Base-by-base conservation (phyloP, 2,113 vertebrate genomes). In the Phyllopteryx taeniolatus region DNA sequence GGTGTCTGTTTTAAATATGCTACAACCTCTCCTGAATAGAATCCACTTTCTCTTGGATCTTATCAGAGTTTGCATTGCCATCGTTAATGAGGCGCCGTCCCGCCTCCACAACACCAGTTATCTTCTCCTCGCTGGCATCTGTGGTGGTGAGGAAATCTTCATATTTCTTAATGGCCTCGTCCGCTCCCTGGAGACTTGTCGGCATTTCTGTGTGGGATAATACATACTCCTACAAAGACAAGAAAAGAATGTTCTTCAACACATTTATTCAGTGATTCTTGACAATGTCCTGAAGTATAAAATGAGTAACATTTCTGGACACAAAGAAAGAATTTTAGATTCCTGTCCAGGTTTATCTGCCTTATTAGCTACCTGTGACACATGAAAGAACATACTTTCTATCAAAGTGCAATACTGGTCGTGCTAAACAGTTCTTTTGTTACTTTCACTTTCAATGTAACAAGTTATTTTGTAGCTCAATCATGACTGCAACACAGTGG, bases 151-250 rank as follows among this genome's bases (percentile, higher is more conserved):
- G 90, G 83, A 96, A 96, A 74, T 96, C 97, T 70, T 99, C 97
- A 4, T 96, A 94, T 70, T 96, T 97, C 78, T 96, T 94, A 60
- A 98, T 96, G 80, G 96, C 93, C 10, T 94, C 96, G 8, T 96
- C 94, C 0, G 96, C 96, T 0, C 90, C 94, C 68, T 96, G 93
- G 67, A 98, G 91, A 11, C 92, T 96, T 70, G 88, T 83, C 0
- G 96, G 95, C 96, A 98, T 94, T 91, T 98, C 97, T 27, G 94
- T 95, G 90, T 98, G 96, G 0, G 96, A 95, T 71, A 98, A 83
- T 3, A 95, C 88, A 0, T 97, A 96, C 71, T 98, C 97, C 97
- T 98, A 86, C 33, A 49, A 76, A 65, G n/a, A 81, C 27, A 73
- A 12, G 66, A 46, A 71, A 72, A n/a, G 33, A 81, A 74, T 71